Conservation (phyloP, 2,888 invertebrate genomes). For the Sesia bembeciformis region DNA sequence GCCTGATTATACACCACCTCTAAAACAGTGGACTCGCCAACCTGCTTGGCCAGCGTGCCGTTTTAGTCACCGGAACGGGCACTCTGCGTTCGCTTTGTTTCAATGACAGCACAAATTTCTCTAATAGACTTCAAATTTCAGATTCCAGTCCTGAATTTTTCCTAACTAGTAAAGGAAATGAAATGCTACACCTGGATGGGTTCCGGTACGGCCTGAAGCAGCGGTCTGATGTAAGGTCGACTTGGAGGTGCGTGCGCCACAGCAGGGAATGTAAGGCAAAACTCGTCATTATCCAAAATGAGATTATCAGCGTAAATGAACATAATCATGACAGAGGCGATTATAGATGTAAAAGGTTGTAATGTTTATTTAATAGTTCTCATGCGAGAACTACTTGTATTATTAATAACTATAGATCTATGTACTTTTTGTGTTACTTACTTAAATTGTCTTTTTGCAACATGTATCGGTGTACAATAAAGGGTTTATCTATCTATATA, state of each 20-base stretch:
- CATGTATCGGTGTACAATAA: too few relatives aligned
- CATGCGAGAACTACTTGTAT: too few relatives aligned
- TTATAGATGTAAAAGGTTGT: too few relatives aligned
- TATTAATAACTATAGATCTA: too few relatives aligned
- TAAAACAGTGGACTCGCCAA: too few relatives aligned
- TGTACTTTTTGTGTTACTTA: too few relatives aligned
- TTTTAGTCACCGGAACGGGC: too few relatives aligned
- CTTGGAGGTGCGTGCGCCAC: slow-evolving; percentile 14
- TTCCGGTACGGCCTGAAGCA: neutral
- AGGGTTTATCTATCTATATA: too few relatives aligned
- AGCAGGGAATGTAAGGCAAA: slow-evolving; percentile 21
- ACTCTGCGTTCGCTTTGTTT: neutral
- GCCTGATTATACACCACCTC: too few relatives aligned
- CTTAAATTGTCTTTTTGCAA: too few relatives aligned
- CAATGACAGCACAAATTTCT: neutral
- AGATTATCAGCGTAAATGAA: slow-evolving; percentile 8
- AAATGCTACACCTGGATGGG: slow-evolving; percentile 10
- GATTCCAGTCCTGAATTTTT: slow-evolving; percentile 5
- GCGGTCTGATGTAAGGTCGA: neutral
- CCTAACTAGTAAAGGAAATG: slow-evolving; percentile 13
- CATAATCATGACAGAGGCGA: slow-evolving; percentile 14
- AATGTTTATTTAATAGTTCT: too few relatives aligned
- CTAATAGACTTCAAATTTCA: slow-evolving; percentile 1
- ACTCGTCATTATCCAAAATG: slow-evolving; percentile 12
- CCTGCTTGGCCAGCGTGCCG: too few relatives aligned